Conservation (phyloP, 2,113 vertebrate genomes). For the Mixornis gularis region DNA sequence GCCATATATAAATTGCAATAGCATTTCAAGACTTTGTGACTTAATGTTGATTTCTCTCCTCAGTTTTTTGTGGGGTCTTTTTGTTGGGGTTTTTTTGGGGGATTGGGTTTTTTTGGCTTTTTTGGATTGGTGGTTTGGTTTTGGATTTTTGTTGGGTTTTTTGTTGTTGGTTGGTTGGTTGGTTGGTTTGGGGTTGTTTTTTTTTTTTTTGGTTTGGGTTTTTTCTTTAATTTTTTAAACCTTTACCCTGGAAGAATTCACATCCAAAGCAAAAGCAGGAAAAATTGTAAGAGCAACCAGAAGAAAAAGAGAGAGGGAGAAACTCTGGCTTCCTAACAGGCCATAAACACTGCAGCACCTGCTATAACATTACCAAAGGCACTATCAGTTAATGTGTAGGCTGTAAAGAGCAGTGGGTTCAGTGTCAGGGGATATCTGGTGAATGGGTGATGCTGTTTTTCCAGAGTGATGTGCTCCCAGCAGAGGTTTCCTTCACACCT, state of each 20-base stretch:
- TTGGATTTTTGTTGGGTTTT: not conserved
- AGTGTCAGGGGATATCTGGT: not conserved
- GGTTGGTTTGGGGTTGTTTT: too few species aligned
- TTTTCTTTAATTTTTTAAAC: not conserved
- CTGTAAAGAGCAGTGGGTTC: not conserved
- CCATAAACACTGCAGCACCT: not conserved
- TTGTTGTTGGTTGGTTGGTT: too few species aligned
- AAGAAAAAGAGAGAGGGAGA: not conserved
- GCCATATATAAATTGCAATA: slow-evolving; percentile 23
- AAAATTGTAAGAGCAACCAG: not conserved
- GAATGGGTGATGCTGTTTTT: not conserved
- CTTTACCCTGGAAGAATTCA: not conserved
- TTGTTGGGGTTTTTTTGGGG: not conserved
- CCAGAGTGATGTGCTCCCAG: accelerated
- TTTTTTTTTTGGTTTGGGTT: not conserved
- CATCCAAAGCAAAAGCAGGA: not conserved
- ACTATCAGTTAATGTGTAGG: not conserved
- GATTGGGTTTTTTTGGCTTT: not conserved
- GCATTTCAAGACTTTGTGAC: slow-evolving; percentile 19
- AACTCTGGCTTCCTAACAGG: not conserved
- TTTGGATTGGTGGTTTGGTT: too few species aligned
- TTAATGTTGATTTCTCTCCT: not conserved
- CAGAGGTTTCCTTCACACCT: not conserved
- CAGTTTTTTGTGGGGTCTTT: not conserved
- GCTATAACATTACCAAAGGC: not conserved